These are phyloP conservation scores for Myocastor coypus DNA, from an alignment of 2,113 vertebrate genomes.

Conservation along the genomic window DNA sequence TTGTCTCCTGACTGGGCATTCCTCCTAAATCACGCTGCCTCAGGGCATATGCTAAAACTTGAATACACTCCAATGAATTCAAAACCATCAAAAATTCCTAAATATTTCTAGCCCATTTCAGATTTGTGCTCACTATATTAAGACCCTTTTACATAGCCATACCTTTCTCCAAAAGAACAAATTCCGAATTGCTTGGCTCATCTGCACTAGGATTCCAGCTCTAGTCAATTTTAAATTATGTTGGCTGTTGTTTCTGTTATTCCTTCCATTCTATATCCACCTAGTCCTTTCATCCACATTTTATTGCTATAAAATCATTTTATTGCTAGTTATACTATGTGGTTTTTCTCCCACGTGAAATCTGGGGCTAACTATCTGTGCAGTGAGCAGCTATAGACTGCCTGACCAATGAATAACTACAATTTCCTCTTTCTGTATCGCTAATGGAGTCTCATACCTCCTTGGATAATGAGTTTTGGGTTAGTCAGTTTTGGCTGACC, in stretches of 20 bases:
- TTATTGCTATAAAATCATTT: neutral
- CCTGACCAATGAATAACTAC: neutral
- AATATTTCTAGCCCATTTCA: neutral
- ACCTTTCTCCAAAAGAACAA: neutral
- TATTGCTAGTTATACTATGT: neutral
- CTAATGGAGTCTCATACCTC: slow-evolving; percentile 1
- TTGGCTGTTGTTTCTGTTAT: neutral
- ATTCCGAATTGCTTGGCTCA: neutral
- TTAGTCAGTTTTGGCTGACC: neutral
- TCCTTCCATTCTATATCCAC: neutral
- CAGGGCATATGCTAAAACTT: neutral
- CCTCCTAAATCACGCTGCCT: neutral
- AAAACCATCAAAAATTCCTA: slow-evolving; percentile 15
- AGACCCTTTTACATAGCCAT: slow-evolving; percentile 11
- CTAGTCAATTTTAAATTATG: neutral
- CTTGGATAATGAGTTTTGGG: neutral
- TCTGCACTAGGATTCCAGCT: neutral
- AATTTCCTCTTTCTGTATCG: neutral
- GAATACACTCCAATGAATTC: neutral
- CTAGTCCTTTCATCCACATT: neutral
- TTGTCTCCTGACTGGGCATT: neutral
- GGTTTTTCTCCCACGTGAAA: slow-evolving; percentile 39
- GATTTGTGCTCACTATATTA: neutral
- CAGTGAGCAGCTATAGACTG: neutral
- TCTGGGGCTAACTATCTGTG: neutral